Base-by-base conservation (phyloP, 2,888 invertebrate species). In the Ellobium chinense region DNA sequence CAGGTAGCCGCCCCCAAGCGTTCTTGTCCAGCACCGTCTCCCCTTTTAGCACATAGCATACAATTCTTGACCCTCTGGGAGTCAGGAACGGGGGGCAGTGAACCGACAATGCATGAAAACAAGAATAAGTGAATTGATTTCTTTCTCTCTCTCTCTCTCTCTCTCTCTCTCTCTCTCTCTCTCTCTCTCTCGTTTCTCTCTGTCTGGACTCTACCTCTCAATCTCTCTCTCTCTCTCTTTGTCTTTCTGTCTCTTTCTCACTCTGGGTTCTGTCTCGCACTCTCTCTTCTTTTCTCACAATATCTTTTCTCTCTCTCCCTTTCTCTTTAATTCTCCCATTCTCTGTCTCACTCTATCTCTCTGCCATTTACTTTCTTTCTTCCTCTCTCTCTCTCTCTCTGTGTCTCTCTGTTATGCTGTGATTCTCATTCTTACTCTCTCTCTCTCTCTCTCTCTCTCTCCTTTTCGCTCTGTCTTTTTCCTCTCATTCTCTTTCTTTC, bases 351-450 rank as follows among this genome's bases (percentile, higher is more conserved):
- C 5, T 46, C 29, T 70, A 18, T 70, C 70, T 70, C 9, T 54
- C 70, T 70, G 46, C 46, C 46, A 27, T 2, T 70, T 27, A 27
- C 12, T 70, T 27, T 70, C 2, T 70, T 54, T 70, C 46, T 70
- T 18, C 46, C 12, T 70, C 54, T 70, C 12, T 70, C 70, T 70
- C 46, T 70, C 46, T 70, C n/a, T 70, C 70, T 70, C n/a, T 70
- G 24, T 46, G 9, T 70, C 54, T 70, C 5, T 70, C 39, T 70
- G 2, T 46, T 27, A 46, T 14, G 4, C 70, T 70, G 9, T 70
- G 4, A 24, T 12, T 46, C 27, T 29, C 31, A 14, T 68, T 21
- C 18, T 36, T n/a, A 36, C 9, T 36, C 24, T 36, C n/a, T 68
- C n/a, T 68, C 36, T 31, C 34, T 36, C 37, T 65, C 65, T 14